Percentiles rank a stretch among this genome's conserved stretches.
Conservation (phyloP, 2,888 invertebrate genomes). For the Drosophila putrida region DNA sequence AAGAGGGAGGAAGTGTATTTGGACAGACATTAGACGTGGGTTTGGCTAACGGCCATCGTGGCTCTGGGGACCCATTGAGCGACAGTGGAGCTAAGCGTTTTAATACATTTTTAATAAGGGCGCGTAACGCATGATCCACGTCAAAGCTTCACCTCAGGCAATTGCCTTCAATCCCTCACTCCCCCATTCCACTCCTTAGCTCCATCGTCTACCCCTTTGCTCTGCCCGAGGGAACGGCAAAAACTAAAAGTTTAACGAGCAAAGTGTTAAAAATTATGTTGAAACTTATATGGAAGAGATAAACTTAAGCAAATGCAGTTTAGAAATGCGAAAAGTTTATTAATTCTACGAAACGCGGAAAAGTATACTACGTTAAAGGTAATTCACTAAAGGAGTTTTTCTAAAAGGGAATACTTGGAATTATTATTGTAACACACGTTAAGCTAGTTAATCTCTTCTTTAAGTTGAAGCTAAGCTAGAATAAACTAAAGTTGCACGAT, state of each 20-base stretch:
- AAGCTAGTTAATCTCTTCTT: neutral
- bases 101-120: constrained; percentile 61
- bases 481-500: no score
- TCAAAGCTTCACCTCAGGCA: constrained; percentile 28
- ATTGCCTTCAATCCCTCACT: neutral
- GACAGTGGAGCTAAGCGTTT: constrained; percentile 52
- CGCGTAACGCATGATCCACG: constrained; percentile 30
- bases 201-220: neutral
- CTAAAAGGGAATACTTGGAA: neutral
- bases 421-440: neutral
- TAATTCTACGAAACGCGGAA: neutral
- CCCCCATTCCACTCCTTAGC: neutral
- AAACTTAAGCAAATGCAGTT: constrained; percentile 6
- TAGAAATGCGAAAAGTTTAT: constrained; percentile 18
- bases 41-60: constrained; percentile 1
- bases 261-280: constrained; percentile 7
- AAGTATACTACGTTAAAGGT: constrained; percentile 7
- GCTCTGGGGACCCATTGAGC: constrained; percentile 30
- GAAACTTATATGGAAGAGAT: neutral
- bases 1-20: neutral
- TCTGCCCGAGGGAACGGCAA: neutral
- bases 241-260: constrained; percentile 36
- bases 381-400: neutral
- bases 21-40: constrained; percentile 5
- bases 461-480: neutral